phyloP scores from a whole-genome alignment of 1,140 invertebrate species.

The Daktulosphaira vitifoliae region DNA sequence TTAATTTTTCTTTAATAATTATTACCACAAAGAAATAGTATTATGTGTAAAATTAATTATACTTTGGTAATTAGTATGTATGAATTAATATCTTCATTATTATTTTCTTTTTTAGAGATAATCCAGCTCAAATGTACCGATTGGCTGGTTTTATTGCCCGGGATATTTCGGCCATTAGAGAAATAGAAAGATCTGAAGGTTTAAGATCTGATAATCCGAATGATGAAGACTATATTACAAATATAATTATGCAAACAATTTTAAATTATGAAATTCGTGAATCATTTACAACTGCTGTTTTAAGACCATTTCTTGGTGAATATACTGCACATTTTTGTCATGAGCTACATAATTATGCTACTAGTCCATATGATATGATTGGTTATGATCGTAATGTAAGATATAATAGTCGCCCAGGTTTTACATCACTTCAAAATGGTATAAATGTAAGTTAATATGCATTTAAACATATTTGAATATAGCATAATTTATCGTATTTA shows the following conservation, averaged over 20 bases:
- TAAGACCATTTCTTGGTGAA: neutral
- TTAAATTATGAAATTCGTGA: neutral
- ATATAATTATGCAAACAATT: neutral
- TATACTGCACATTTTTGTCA: constrained; percentile 5
- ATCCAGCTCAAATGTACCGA: constrained; percentile 5
- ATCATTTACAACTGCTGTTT: neutral
- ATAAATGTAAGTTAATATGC: too few relatives aligned
- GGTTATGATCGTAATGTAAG: constrained; percentile 14
- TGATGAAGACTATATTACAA: neutral
- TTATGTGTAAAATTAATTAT: too few relatives aligned
- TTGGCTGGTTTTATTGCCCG: neutral
- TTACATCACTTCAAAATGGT: neutral
- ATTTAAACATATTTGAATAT: too few relatives aligned
- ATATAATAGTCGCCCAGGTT: neutral
- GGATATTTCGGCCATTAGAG: neutral
- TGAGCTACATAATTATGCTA: constrained; percentile 11
- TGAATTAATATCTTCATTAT: too few relatives aligned
- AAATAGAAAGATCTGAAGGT: neutral
- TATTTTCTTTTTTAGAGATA: constrained; percentile 1
- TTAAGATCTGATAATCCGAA: neutral
- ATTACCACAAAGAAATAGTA: too few relatives aligned
- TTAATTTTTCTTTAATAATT: too few relatives aligned
- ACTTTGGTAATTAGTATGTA: too few relatives aligned
- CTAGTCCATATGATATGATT: constrained; percentile 10
- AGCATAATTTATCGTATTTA: too few relatives aligned